Evolutionary conservation across 1,140 invertebrate species (phyloP), one percentile per base, ranked within the genome.

Genomic region (Drosophila lowei): DNA sequence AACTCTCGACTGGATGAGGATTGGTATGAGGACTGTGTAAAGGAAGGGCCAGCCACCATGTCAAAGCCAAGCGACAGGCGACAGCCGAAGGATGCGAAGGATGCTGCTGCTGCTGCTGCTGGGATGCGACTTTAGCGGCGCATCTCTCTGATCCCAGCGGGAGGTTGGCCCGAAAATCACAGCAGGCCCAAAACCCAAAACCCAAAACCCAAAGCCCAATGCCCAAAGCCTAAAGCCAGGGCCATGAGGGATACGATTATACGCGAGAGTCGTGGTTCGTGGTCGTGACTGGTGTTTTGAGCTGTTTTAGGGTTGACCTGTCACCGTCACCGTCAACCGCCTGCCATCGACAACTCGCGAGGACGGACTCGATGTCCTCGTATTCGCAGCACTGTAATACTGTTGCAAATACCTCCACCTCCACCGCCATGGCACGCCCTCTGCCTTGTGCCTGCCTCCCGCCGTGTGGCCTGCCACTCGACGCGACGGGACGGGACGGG

Each of bases 61-160:
- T 72, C 58, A 73, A 73, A 64, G 59, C 53, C 71, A 75, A 66
- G 13, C 58, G 38, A 15, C 13, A 44, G 56, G 16, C 7, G 3
- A 44, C 28, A 62, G 48, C 21, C 47, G 28, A n/a, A 41, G 63
- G 25, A 44, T 25, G 50, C 38, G n/a, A n/a, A n/a, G n/a, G n/a
- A n/a, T 30, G 62, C 59, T 42, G 49, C 41, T 38, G 49, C 23
- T 25, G 50, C 38, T 30, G 63, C 55, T 42, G 50, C 50, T 41
- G 49, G 38, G 48, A 43, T 49, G 71, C 62, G 57, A 74, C 58
- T 54, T 61, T 23, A 71, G 70, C 68, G 79, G 77, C 73, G 64
- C 74, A 90, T 80, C 88, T 84, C 72, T 86, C 54, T 71, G 80
- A 85, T 90, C 89, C 89, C 89, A 89, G 89, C 89, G 84, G 89